These are phyloP conservation scores for Acromyrmex echinatior DNA, from an alignment of 1,140 invertebrate genomes.

Conservation along the genomic window DNA sequence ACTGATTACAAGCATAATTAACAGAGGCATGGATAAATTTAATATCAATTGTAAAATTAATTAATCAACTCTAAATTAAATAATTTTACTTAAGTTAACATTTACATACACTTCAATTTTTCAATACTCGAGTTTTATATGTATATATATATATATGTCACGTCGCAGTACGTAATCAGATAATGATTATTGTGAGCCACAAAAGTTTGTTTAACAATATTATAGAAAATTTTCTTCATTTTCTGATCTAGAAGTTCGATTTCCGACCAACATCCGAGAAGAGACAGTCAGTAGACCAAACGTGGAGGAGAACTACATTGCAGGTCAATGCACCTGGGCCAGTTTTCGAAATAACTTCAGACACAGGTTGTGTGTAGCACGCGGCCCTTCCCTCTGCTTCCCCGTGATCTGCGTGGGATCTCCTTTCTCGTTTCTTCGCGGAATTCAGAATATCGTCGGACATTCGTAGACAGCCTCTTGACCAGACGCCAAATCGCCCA, in stretches of 20 bases:
- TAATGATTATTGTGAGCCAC: background rate
- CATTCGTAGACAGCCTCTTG: conserved; percentile 80
- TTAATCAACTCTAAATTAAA: background rate
- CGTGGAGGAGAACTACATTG: conserved; percentile 30
- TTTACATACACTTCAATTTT: background rate
- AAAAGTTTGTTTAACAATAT: background rate
- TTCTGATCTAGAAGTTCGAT: background rate
- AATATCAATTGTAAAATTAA: background rate
- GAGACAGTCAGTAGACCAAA: conserved; percentile 27
- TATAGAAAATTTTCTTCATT: background rate
- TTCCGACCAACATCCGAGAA: background rate
- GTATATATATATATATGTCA: too few relatives aligned
- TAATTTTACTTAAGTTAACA: background rate
- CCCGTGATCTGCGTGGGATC: background rate
- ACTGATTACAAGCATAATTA: background rate
- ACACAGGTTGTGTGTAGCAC: conserved; percentile 29
- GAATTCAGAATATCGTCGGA: conserved; percentile 78
- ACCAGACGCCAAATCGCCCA: conserved; percentile 77
- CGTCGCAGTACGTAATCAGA: background rate
- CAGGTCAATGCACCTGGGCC: conserved; percentile 82
- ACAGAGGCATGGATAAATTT: background rate
- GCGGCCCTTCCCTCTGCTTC: background rate
- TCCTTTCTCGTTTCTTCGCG: conserved; percentile 66
- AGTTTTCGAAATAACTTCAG: conserved; percentile 81
- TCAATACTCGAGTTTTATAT: background rate